Conservation (phyloP, 2,888 invertebrate genomes). For the Spodoptera picta region DNA sequence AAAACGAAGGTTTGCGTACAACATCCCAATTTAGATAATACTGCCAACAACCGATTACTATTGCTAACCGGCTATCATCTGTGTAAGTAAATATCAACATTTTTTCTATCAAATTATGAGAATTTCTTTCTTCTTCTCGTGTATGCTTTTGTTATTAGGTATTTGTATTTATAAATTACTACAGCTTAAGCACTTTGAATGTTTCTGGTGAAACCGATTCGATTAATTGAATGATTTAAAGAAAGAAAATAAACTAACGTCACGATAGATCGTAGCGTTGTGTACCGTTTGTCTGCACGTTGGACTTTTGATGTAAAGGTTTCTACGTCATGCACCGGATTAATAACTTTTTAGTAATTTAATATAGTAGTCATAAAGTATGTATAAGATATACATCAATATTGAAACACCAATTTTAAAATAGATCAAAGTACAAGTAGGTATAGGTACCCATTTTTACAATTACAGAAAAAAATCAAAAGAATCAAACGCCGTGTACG, state of each 20-base stretch:
- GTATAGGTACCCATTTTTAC: too few species aligned
- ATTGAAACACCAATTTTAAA: background rate
- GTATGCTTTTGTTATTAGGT: too few species aligned
- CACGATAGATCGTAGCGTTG: slow-evolving; percentile 36
- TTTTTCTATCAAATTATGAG: slow-evolving; percentile 1
- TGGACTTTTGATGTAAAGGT: slow-evolving; percentile 40
- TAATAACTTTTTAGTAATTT: slow-evolving; percentile 6
- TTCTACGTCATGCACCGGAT: slow-evolving; percentile 34
- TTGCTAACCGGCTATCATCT: slow-evolving; percentile 19
- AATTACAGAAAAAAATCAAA: slow-evolving; percentile 2
- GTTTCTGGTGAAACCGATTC: slow-evolving; percentile 28
- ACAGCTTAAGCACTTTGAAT: slow-evolving; percentile 11
- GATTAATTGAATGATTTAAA: slow-evolving; percentile 50
- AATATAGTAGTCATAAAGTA: slow-evolving; percentile 3
- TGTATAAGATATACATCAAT: background rate
- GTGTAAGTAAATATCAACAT: background rate
- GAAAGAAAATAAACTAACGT: slow-evolving; percentile 48
- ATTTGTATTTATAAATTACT: slow-evolving; percentile 3
- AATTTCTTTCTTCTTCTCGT: too few species aligned
- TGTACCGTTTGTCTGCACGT: slow-evolving; percentile 50
- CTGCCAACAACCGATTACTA: slow-evolving; percentile 25
- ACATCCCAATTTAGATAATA: slow-evolving; percentile 49
- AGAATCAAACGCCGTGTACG: background rate
- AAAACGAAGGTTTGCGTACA: slow-evolving; percentile 67
- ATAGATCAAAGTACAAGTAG: background rate